These are phyloP conservation scores for Panonychus citri DNA, from an alignment of 1,140 invertebrate genomes.

Conservation along the genomic window DNA sequence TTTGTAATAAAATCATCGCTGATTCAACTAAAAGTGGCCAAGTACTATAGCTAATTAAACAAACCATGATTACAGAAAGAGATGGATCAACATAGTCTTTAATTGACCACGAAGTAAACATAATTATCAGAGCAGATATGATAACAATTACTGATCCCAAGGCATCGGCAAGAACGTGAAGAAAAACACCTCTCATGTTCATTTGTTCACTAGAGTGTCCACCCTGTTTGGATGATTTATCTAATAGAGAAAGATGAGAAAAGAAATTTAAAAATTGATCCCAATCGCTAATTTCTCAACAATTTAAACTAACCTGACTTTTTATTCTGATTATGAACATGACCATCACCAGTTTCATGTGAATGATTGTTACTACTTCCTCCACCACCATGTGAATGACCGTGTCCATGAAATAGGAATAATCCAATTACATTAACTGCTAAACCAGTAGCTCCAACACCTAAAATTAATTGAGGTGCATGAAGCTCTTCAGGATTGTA, in stretches of 20 bases:
- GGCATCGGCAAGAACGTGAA: constrained; percentile 90
- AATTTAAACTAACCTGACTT: no score
- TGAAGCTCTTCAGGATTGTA: constrained; percentile 31
- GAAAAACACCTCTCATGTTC: constrained; percentile 92
- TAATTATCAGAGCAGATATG: constrained; percentile 54
- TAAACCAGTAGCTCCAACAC: constrained; percentile 28
- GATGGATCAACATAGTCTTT: constrained; percentile 73
- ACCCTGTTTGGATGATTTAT: neutral
- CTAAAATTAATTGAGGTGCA: constrained; percentile 25
- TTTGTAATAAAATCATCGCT: constrained; percentile 31
- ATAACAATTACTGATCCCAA: constrained; percentile 86
- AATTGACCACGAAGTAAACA: constrained; percentile 54
- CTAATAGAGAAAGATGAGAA: no score
- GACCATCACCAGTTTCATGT: neutral
- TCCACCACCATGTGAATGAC: neutral
- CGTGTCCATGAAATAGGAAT: constrained; percentile 22
- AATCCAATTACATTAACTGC: constrained; percentile 30
- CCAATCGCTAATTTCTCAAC: no score
- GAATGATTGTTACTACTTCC: neutral
- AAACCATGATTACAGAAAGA: constrained; percentile 38
- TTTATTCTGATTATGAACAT: neutral
- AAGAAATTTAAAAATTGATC: no score
- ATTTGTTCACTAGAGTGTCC: constrained; percentile 35
- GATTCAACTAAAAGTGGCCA: constrained; percentile 31
- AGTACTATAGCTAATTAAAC: constrained; percentile 28